Evolutionary conservation across 1,140 invertebrate genomes (phyloP).

Genomic region (Pristionchus pacificus): DNA sequence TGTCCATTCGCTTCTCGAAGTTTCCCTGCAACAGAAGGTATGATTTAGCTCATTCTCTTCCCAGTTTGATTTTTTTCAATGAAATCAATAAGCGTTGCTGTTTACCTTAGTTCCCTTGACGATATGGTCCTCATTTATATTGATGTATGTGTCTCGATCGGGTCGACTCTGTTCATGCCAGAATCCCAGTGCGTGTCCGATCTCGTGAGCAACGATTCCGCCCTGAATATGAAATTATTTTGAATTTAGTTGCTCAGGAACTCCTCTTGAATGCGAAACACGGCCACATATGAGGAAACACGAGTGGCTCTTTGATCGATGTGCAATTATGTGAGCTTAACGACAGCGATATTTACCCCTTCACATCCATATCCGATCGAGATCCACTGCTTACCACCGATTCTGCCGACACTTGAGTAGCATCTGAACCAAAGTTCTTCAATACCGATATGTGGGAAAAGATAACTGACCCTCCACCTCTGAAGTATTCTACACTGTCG

Average conservation of each 20-base stretch:
- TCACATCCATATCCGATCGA: conserved; percentile 55
- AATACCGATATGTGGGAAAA: conserved; percentile 1
- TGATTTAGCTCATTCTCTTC: too few relatives aligned
- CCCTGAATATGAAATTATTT: conserved; percentile 16
- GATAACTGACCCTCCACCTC: conserved; percentile 44
- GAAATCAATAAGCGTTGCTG: too few relatives aligned
- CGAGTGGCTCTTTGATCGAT: too few relatives aligned
- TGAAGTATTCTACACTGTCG: conserved; percentile 50
- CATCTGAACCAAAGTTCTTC: conserved; percentile 37
- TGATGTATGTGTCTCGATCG: conserved; percentile 37
- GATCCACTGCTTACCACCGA: conserved; percentile 50
- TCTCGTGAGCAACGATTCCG: conserved; percentile 35
- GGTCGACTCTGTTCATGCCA: conserved; percentile 40
- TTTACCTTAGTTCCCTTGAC: conserved; percentile 25
- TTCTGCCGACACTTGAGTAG: conserved; percentile 52
- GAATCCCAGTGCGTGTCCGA: conserved; percentile 36
- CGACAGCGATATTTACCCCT: conserved; percentile 39
- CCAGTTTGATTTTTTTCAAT: not conserved
- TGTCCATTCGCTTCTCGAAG: conserved; percentile 34
- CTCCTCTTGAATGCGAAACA: too few relatives aligned
- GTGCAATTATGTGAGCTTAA: not conserved
- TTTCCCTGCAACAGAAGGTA: conserved; percentile 19
- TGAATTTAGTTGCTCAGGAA: too few relatives aligned
- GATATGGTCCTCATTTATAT: conserved; percentile 35
- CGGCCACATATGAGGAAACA: conserved; percentile 15